Conservation (phyloP, 2,113 vertebrate genomes). For the pig (Sus scrofa) region DNA sequence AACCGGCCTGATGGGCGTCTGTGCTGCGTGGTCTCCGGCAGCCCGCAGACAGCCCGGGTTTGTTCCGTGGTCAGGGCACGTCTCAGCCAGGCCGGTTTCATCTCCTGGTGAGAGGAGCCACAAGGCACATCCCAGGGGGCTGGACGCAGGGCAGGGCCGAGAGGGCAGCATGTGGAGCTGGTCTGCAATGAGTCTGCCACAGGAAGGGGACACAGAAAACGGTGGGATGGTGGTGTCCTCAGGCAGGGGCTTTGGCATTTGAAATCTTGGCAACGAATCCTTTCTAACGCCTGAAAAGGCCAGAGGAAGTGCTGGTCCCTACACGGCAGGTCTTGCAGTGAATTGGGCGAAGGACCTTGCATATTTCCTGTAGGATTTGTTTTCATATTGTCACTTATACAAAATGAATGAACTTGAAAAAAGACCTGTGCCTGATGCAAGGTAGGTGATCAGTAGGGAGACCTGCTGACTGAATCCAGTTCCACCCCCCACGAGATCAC, state of each 20-base stretch:
- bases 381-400: neutral
- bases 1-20: neutral
- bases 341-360: neutral
- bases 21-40: neutral
- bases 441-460: neutral
- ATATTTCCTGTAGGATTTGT: neutral
- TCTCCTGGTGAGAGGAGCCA: neutral
- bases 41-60: neutral
- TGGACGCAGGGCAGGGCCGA: no score
- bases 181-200: no score
- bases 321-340: neutral
- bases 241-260: no score
- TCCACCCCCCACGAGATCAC: neutral
- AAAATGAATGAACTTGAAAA: neutral
- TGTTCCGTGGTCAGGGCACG: fast-evolving
- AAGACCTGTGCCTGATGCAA: neutral
- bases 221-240: neutral
- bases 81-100: no score
- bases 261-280: neutral
- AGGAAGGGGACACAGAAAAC: neutral
- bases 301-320: neutral
- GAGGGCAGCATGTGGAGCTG: neutral
- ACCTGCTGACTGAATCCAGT: neutral
- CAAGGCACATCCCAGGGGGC: fast-evolving
- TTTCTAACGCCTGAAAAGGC: neutral